Evolutionary conservation across 2,113 vertebrate species (phyloP).

Genomic region (Python bivittatus): DNA sequence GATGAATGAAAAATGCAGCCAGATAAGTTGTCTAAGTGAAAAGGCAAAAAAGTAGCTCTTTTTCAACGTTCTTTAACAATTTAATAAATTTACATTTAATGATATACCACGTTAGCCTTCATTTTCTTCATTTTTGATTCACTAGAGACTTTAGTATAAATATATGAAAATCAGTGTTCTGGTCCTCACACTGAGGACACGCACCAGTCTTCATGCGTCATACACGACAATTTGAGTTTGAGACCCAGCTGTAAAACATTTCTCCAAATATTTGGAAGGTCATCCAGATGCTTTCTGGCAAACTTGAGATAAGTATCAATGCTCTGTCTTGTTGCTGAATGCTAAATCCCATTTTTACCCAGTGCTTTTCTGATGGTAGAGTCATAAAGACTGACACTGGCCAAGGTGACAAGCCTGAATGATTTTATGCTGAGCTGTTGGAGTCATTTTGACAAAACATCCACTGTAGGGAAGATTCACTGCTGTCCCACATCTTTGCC

Average conservation of each 20-base stretch:
- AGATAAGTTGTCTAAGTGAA: not conserved
- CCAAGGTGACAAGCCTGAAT: not conserved
- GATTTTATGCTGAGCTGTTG: not conserved
- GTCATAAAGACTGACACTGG: not conserved
- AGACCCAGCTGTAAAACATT: not conserved
- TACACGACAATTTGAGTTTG: not conserved
- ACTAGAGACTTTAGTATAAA: not conserved
- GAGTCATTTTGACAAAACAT: not conserved
- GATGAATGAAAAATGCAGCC: not conserved
- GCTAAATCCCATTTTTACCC: not conserved
- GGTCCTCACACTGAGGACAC: not conserved
- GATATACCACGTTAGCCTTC: not conserved
- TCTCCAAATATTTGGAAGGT: not conserved
- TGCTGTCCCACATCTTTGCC: not conserved
- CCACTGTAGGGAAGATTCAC: not conserved
- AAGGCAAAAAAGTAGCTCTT: not conserved
- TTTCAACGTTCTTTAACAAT: not conserved
- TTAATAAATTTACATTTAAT: not conserved
- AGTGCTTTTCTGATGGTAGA: not conserved
- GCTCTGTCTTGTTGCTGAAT: not conserved
- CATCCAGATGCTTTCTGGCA: not conserved
- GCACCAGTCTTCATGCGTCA: not conserved
- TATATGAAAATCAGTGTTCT: not conserved
- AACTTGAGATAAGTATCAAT: not conserved
- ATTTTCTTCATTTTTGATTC: not conserved